phyloP scores from a whole-genome alignment of 2,113 vertebrate species.

The Colius striatus region DNA sequence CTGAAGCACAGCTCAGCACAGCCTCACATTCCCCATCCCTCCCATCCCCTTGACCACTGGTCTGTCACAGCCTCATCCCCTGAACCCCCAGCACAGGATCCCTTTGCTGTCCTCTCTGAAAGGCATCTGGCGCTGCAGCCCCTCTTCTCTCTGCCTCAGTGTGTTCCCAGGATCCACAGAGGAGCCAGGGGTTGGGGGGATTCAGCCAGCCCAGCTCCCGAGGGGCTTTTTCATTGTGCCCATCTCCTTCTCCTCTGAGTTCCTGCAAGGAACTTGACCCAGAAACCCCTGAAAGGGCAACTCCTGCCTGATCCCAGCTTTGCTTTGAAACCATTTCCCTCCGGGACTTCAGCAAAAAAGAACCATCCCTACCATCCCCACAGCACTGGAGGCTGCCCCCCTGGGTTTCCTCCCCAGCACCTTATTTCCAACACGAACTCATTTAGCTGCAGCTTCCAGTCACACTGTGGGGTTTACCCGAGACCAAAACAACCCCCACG shows the following conservation, averaged over 20 bases:
- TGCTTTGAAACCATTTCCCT: rapidly evolving
- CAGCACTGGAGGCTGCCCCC: not conserved
- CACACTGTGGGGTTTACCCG: rapidly evolving
- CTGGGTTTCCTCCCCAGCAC: not conserved
- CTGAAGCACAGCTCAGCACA: not conserved
- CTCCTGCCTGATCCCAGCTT: not conserved
- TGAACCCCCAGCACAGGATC: not conserved
- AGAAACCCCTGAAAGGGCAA: not conserved
- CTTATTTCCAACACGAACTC: not conserved
- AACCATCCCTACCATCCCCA: not conserved
- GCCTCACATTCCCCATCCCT: not conserved
- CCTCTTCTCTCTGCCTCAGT: not conserved
- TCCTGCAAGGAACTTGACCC: not conserved
- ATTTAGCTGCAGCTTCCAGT: not conserved
- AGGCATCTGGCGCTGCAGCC: not conserved
- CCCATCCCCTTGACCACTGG: not conserved
- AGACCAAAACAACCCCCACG: rapidly evolving
- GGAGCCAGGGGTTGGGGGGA: not conserved
- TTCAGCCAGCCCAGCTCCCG: not conserved
- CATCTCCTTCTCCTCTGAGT: not conserved
- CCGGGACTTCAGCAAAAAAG: rapidly evolving
- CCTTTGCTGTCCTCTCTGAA: not conserved
- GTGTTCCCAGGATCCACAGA: not conserved
- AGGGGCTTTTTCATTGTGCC: not conserved
- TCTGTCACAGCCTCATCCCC: not conserved